Percentiles rank a stretch among this genome's conserved stretches.
Conservation (phyloP, 2,888 invertebrate genomes). For the Watsonalla binaria region DNA sequence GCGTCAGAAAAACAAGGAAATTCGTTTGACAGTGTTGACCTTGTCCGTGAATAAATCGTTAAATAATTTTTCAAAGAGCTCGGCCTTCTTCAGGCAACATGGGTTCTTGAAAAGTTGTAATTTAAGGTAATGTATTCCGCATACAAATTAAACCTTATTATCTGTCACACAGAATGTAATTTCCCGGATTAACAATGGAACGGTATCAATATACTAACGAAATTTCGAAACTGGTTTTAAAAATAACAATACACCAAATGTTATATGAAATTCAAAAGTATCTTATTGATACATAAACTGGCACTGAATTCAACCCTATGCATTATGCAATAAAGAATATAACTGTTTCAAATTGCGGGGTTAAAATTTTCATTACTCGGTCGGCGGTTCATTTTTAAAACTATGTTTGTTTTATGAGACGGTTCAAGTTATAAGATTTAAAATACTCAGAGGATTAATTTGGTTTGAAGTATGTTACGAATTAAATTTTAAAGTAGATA, state of each 20-base stretch:
- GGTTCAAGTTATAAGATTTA: slow-evolving; percentile 24
- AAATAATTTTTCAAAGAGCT: too few species aligned
- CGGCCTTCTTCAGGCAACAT: not conserved
- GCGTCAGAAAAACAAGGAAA: too few species aligned
- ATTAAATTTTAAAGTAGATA: too few species aligned
- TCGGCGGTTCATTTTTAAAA: slow-evolving; percentile 41
- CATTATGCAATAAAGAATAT: slow-evolving; percentile 17
- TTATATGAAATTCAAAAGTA: slow-evolving; percentile 28
- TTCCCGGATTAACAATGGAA: not conserved
- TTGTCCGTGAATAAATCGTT: too few species aligned
- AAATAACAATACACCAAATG: slow-evolving; percentile 16
- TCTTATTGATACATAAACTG: slow-evolving; percentile 24
- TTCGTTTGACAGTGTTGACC: too few species aligned
- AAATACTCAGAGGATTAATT: slow-evolving; percentile 2
- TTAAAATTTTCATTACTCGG: slow-evolving; percentile 47
- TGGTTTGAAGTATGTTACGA: too few species aligned
- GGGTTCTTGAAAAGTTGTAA: not conserved
- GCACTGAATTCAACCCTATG: slow-evolving; percentile 17
- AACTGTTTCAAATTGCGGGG: slow-evolving; percentile 22
- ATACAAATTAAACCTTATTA: not conserved
- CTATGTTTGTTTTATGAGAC: slow-evolving; percentile 42
- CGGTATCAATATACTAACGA: not conserved
- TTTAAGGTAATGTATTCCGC: not conserved
- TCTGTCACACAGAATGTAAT: not conserved
- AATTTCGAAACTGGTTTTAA: not conserved